A percentile compares a stretch with the other conserved stretches of the same genome.
These are phyloP conservation scores for Cirrhinus molitorella DNA, from an alignment of 2,797 vertebrate genomes.

Conservation along the genomic window DNA sequence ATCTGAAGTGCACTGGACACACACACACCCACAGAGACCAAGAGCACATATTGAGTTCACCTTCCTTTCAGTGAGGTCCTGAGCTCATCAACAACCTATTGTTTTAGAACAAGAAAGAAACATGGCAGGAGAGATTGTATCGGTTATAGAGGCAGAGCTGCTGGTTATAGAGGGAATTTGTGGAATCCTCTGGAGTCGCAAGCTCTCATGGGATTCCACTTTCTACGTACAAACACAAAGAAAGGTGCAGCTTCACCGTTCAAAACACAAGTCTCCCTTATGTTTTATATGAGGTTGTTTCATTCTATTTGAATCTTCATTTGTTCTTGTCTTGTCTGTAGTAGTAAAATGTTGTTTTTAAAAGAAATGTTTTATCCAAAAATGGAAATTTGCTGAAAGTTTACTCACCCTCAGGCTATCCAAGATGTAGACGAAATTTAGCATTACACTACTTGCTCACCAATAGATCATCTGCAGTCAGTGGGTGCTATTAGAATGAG, in stretches of 20 bases:
- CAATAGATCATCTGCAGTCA: not conserved
- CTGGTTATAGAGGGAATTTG: conserved; percentile 2
- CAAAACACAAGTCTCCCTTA: conserved; percentile 33
- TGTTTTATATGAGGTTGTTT: not conserved
- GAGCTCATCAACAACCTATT: conserved; percentile 55
- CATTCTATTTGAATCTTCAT: not conserved
- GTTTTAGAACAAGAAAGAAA: conserved; percentile 47
- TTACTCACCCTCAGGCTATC: not conserved
- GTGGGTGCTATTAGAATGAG: no score
- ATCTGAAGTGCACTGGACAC: conserved; percentile 22
- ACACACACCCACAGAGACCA: conserved; percentile 15
- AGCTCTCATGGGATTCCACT: conserved; percentile 17
- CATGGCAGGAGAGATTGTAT: conserved; percentile 19
- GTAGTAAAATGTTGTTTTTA: not conserved
- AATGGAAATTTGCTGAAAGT: not conserved
- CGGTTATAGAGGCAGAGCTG: not conserved
- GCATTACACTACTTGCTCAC: not conserved
- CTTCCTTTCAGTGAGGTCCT: conserved; percentile 39
- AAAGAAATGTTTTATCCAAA: not conserved
- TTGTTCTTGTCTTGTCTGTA: not conserved
- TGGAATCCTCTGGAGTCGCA: conserved; percentile 15
- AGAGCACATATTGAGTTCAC: conserved; percentile 45
- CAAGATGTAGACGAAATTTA: not conserved
- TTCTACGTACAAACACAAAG: conserved; percentile 16
- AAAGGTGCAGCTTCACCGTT: not conserved